phyloP scores from a whole-genome alignment of 1,140 invertebrate species.

The Ceratina australensis region DNA sequence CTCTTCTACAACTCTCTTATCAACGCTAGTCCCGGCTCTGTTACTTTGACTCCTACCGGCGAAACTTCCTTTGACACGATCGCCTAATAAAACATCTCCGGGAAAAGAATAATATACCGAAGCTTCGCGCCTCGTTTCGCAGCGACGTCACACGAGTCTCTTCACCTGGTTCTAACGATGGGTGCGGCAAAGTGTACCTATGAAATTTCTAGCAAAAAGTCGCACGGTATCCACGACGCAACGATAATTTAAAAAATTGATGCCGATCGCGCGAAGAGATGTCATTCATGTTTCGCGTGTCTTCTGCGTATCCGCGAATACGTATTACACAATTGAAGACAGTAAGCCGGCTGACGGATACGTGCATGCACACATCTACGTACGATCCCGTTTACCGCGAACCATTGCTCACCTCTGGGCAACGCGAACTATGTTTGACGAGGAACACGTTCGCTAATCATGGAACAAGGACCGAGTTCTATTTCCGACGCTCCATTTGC shows the following conservation, averaged over 20 bases:
- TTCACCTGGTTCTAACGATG: not conserved
- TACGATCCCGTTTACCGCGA: too few species aligned
- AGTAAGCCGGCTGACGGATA: too few species aligned
- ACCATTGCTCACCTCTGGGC: too few species aligned
- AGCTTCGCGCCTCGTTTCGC: not conserved
- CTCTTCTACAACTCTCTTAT: conserved; percentile 27
- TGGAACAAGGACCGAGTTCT: not conserved
- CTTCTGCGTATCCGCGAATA: too few species aligned
- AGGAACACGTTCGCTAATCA: not conserved
- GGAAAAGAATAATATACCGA: not conserved
- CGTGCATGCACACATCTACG: too few species aligned
- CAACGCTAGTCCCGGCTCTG: not conserved
- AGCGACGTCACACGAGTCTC: not conserved
- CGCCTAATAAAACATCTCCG: conserved; percentile 27
- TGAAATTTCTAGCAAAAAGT: too few species aligned
- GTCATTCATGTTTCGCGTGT: too few species aligned
- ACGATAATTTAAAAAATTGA: too few species aligned
- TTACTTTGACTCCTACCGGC: conserved; percentile 10
- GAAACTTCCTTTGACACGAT: conserved; percentile 30
- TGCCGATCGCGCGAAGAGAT: too few species aligned
- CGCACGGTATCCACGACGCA: too few species aligned
- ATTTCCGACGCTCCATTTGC: conserved; percentile 11
- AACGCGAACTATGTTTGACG: not conserved
- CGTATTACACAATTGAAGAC: too few species aligned
- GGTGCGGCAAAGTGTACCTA: not conserved